Evolutionary conservation across 35 echinoderm and acorn worm genomes (phyloP).

Genomic region (Stichopus chloronotus): DNA sequence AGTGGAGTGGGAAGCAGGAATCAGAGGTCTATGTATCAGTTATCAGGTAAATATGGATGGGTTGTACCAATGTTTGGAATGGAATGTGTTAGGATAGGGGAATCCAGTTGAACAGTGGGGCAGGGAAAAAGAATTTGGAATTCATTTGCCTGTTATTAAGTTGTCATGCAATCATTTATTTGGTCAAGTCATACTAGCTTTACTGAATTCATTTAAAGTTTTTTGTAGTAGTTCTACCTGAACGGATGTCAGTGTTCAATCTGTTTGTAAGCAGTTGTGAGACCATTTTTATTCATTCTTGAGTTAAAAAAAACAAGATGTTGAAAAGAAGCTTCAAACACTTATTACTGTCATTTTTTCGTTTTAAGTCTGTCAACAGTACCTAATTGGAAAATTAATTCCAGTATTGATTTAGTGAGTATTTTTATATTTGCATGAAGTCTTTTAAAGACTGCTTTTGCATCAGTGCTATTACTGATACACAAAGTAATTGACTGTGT

Average conservation of each 20-base stretch:
- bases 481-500: not conserved
- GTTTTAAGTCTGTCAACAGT: too few relatives aligned
- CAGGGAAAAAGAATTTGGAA: not conserved
- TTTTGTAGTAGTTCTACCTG: not conserved
- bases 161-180: not conserved
- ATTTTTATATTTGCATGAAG: not conserved
- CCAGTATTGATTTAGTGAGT: slow-evolving; percentile 2
- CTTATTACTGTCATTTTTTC: too few relatives aligned
- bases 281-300: not conserved
- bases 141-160: not conserved
- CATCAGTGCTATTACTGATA: not conserved
- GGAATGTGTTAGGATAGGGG: too few relatives aligned
- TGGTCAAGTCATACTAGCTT: not conserved
- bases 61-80: too few relatives aligned
- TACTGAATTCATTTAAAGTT: too few relatives aligned
- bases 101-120: not conserved
- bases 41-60: too few relatives aligned
- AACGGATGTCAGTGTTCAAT: not conserved
- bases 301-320: not conserved
- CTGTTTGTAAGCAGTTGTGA: not conserved
- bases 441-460: not conserved
- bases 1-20: too few relatives aligned
- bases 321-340: too few relatives aligned
- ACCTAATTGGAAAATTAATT: not conserved
- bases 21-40: too few relatives aligned